phyloP scores from a whole-genome alignment of 1,140 invertebrate species.

The Dendroctonus ponderosae region DNA sequence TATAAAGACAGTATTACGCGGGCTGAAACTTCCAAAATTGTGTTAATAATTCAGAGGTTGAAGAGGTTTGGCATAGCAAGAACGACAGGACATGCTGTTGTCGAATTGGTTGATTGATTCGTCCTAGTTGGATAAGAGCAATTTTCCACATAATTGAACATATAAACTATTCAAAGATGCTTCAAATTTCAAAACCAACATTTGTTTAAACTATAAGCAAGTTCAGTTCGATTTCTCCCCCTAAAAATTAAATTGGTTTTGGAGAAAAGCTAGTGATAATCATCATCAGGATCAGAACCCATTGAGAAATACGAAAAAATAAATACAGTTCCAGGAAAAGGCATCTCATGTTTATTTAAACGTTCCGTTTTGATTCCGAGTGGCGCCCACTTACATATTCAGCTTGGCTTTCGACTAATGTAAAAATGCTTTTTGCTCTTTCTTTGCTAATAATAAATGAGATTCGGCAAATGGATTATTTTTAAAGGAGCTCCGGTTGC shows the following conservation, averaged over 20 bases:
- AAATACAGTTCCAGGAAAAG: slow-evolving; percentile 30
- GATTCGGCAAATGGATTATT: slow-evolving; percentile 38
- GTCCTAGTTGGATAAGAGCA: background rate
- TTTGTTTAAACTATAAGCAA: no score
- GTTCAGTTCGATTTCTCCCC: no score
- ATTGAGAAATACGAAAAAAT: slow-evolving; percentile 5
- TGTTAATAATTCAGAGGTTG: slow-evolving; percentile 28
- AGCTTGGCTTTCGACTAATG: slow-evolving; percentile 44
- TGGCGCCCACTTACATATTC: slow-evolving; percentile 44
- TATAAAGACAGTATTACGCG: slow-evolving; percentile 35
- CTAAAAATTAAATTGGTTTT: no score
- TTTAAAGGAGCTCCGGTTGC: slow-evolving; percentile 30
- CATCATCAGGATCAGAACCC: background rate
- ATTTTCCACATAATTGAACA: no score
- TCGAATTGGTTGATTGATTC: background rate
- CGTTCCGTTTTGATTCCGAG: slow-evolving; percentile 44
- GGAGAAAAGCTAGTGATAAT: no score
- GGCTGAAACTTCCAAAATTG: slow-evolving; percentile 27
- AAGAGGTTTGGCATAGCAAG: background rate
- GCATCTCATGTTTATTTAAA: slow-evolving; percentile 45
- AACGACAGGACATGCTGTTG: background rate
- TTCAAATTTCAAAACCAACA: no score
- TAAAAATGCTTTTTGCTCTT: slow-evolving; percentile 46
- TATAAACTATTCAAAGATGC: no score
- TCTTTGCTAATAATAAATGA: slow-evolving; percentile 46